Conservation (phyloP, 2,888 invertebrate species). For the Gastracanthus pulcherrimus region DNA sequence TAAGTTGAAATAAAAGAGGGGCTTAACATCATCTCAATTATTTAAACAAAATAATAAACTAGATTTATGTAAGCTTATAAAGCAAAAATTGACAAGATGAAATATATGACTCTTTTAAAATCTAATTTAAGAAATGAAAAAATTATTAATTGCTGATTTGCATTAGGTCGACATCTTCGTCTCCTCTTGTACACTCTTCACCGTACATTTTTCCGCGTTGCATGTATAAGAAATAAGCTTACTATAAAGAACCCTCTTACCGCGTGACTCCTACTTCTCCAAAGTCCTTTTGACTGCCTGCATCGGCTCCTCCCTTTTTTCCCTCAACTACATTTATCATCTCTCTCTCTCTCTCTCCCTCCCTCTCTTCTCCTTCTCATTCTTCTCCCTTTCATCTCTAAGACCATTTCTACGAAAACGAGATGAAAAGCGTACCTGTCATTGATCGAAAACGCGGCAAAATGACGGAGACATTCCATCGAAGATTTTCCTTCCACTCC, state of each 20-base stretch:
- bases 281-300: conserved; percentile 9
- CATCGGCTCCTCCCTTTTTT: neutral
- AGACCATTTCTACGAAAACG: neutral
- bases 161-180: neutral
- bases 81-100: neutral
- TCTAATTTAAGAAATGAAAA: neutral
- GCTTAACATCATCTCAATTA: too few species aligned
- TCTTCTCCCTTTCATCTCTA: neutral
- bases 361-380: neutral
- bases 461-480: neutral
- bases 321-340: neutral
- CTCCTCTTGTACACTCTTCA: neutral
- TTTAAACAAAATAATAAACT: too few species aligned
- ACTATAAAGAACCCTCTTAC: neutral
- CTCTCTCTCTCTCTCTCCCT: neutral
- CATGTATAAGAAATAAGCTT: neutral
- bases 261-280: neutral
- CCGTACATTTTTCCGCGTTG: neutral
- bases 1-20: too few species aligned
- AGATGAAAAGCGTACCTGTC: neutral
- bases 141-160: neutral
- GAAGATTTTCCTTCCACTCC: neutral
- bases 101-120: neutral
- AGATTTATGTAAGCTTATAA: too few species aligned
- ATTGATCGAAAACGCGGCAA: neutral